Evolutionary conservation across 2,797 vertebrate species (phyloP), one percentile per base, ranked within the genome.

Genomic region (Chelidonichthys spinosus): DNA sequence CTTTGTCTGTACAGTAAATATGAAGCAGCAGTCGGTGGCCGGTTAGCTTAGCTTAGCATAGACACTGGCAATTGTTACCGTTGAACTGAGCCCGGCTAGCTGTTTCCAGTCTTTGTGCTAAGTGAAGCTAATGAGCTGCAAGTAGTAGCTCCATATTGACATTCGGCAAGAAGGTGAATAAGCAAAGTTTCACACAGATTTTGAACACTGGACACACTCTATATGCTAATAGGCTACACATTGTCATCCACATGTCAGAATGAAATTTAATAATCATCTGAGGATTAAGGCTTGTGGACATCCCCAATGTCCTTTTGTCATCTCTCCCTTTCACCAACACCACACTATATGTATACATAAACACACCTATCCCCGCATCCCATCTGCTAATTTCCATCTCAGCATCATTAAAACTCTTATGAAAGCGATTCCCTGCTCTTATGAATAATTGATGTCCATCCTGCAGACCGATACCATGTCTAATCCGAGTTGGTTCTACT

Each of bases 381-480:
- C 5, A 7, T 37, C 60, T 32, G 0, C 61, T 63, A 15, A 18
- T 6, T 77, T 68, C 33, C 54, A 17, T 72, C 44, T 43, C 44
- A 61, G 76, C 71, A 33, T 55, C 52, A 59, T 69, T 35, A 71
- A 78, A 71, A 62, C 47, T 63, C 32, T 14, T 25, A 53, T 71
- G 61, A 76, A 74, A 74, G 76, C 76, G 42, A 36, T 50, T 78
- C 71, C 74, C 7, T 79, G 32, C 37, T 58, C 49, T 74, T 40
- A 78, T 63, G 49, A 88, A 80, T 40, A 64, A 43, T 64, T 78
- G 36, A 64, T 67, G n/a, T 65, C 5, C 56, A 40, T 63, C 36
- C 42, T 63, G 43, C 18, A 36, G 69, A 61, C 44, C 60, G 46
- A 69, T 70, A 68, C 7, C 63, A 40, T 7, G 1, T 63, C 50